Base-by-base conservation (phyloP, 2,797 vertebrate genomes). In the Chloroceryle amazona region DNA sequence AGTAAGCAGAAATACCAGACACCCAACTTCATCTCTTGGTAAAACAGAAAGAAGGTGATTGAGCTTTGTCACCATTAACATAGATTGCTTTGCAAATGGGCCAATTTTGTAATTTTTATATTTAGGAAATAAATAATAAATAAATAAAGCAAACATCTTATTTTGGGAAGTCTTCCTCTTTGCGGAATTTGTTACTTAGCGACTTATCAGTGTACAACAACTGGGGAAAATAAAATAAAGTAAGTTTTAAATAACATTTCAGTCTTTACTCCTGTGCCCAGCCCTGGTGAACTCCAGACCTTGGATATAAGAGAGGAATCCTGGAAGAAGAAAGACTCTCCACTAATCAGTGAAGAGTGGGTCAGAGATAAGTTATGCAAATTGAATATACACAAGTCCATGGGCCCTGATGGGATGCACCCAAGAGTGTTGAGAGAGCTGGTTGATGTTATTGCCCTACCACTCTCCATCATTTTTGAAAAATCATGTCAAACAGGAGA, bases 151-250 rank as follows among this genome's bases (percentile, higher is more conserved):
- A 63, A 58, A 37, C 22, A 44, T 33, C 9, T 72, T 75, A 28
- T 63, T 74, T 75, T 58, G 31, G 22, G 16, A 82, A 75, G 25
- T 72, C 12, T 63, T 68, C 25, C 21, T 57, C 57, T 70, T 81
- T 35, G 42, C 28, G 39, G 19, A 54, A 81, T 51, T 57, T 63
- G 16, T 63, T 75, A 61, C 11, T 54, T 63, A 51, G 54, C 58
- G 80, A 17, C 25, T 82, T 71, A 78, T 19, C 35, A 49, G 46
- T 17, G 37, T 65, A 47, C 28, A 85, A 31, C 28, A 12, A 71
- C 4, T 31, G 33, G 9, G 28, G 1, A 15, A 26, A 51, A 0
- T 1, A 12, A 22, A 46, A 39, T 11, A 39, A 39, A 39, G 0
- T 18, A n/a, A 4, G 5, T 65, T 72, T 80, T 72, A 11, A 5